Conservation (phyloP, 2,797 vertebrate genomes). For the Poecilia wingei region DNA sequence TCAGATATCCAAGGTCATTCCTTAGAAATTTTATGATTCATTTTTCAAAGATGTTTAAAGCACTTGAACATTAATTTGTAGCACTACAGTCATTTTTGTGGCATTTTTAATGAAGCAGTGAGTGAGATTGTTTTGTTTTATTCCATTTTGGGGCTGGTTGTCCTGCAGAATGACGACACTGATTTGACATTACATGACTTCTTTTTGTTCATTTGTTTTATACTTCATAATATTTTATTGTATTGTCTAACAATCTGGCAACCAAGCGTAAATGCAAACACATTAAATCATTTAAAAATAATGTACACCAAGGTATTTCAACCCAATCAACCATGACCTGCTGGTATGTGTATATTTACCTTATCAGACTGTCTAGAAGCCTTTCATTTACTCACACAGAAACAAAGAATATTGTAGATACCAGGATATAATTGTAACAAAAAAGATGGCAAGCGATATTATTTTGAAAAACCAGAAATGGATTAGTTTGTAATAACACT, state of each 20-base stretch:
- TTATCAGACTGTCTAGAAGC: not conserved
- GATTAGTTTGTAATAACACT: not conserved
- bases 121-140: not conserved
- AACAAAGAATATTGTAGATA: not conserved
- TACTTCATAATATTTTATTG: not conserved
- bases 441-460: not conserved
- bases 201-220: not conserved
- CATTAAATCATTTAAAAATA: not conserved
- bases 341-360: not conserved
- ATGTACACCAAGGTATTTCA: not conserved
- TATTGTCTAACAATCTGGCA: not conserved
- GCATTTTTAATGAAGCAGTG: slow-evolving; percentile 5
- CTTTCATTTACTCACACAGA: not conserved
- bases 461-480: not conserved
- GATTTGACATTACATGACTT: not conserved
- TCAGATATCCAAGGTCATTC: slow-evolving; percentile 20
- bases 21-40: slow-evolving; percentile 25
- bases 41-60: slow-evolving; percentile 36
- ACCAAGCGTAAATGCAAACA: not conserved
- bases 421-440: not conserved
- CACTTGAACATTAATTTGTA: slow-evolving; percentile 13
- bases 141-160: not conserved
- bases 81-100: not conserved
- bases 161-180: not conserved
- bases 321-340: not conserved